Evolutionary conservation across 2,888 invertebrate species (phyloP), one percentile per base, ranked within the genome.

Genomic region (Synergus gifuensis): DNA sequence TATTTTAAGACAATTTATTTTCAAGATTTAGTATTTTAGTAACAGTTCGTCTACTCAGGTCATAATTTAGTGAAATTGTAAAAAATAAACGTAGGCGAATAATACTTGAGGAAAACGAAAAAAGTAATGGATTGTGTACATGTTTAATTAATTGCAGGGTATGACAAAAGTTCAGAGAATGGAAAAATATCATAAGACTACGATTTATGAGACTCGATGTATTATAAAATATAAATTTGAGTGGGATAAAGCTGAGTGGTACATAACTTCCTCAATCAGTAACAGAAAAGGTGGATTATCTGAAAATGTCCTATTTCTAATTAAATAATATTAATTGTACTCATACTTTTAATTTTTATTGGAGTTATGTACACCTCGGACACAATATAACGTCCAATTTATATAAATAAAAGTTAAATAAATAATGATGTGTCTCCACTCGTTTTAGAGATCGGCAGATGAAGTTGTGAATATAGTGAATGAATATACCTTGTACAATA

Each of bases 391-490:
- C 54, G 54, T 58, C 54, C 54, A 58, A 18, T 58, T 58, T 58
- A 58, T 58, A 58, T 58, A 28, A 28, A 36, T 36, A 58, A 8
- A 18, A 58, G 18, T n/a, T 58, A 58, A 58, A 58, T 58, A 58
- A 58, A 58, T 58, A 18, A 18, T 58, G 9, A 58, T 9, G n/a
- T 9, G 18, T 58, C 54, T 18, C 54, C 54, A 58, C 54, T 58
- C 54, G 54, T 58, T 58, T 58, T 18, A 58, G 54, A 58, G 54
- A 58, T 58, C n/a, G 54, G 54, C 54, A 58, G 54, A 58, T 58
- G 54, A 58, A 58, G 18, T 58, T 58, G 54, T 58, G 54, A 58
- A 58, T 58, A 58, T 58, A 58, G 44, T 44, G 44, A 44, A 44
- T 44, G 44, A 44, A 11, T 11, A 44, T 44, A 44, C 11, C 11